Percentiles rank a stretch among this genome's conserved stretches.
Evolutionary conservation across 2,113 vertebrate genomes (phyloP).

Genomic region (Galemys pyrenaicus): DNA sequence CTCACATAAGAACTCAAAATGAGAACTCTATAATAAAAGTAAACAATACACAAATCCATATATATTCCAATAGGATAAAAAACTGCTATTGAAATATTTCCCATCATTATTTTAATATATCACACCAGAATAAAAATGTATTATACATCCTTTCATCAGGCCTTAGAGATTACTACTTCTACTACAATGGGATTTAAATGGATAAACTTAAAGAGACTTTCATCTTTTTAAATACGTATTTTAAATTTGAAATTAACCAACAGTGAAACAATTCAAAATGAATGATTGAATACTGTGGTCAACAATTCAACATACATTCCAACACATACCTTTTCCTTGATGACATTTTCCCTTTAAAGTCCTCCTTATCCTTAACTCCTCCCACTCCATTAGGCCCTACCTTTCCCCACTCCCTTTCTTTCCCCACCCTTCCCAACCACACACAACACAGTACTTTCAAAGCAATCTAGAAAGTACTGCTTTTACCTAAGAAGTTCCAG

Average conservation of each 20-base stretch:
- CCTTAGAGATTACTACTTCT: not conserved
- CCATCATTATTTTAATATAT: not conserved
- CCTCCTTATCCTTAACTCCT: not conserved
- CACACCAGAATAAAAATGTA: not conserved
- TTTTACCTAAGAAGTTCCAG: not conserved
- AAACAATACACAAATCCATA: not conserved
- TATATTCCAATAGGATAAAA: not conserved
- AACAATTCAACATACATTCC: not conserved
- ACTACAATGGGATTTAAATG: not conserved
- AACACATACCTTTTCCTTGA: not conserved
- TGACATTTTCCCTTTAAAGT: not conserved
- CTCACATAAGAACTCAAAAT: slow-evolving; percentile 17
- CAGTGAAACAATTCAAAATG: slow-evolving; percentile 7
- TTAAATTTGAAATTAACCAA: slow-evolving; percentile 42
- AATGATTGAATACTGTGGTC: not conserved
- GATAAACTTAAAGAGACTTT: slow-evolving; percentile 1
- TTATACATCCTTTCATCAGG: not conserved
- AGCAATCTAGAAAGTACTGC: not conserved
- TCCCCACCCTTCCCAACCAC: not conserved
- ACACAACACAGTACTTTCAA: not conserved
- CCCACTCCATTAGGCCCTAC: not conserved
- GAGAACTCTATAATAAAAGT: slow-evolving; percentile 2
- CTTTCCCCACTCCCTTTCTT: not conserved
- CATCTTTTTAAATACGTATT: not conserved
- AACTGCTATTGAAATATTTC: not conserved